Evolutionary conservation across 2,797 vertebrate genomes (phyloP), one percentile per base, ranked within the genome.

Genomic region (Takifugu rubripes): DNA sequence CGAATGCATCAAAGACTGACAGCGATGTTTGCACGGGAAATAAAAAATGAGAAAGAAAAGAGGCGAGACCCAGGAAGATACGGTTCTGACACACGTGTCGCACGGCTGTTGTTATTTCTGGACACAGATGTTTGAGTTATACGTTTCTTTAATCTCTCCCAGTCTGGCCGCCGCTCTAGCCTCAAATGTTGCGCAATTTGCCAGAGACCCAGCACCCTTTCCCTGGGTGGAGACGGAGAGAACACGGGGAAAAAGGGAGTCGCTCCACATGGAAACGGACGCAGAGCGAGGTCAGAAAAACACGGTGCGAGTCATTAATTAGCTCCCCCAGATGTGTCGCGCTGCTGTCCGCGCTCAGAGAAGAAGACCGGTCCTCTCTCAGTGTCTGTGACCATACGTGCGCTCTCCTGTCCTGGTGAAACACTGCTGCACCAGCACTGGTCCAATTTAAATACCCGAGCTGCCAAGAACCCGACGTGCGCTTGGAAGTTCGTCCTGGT

Each of bases 151-250:
- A 62, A 26, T 65, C 40, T 57, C 11, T 60, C 58, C 54, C 49
- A 14, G 11, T 25, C 8, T 49, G 29, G 24, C 59, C 25, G 17
- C 42, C 43, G 17, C 2, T 27, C 45, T 14, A 25, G 54, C 62
- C 46, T 36, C 29, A 11, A 56, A 79, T 85, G 83, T 81, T 83
- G 85, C 78, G 85, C 74, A 84, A 77, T 54, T 62, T 66, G 78
- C 64, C 59, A 83, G 81, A 80, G 83, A 88, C 36, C 36, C 36
- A 64, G 56, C 50, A 50, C 46, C 48, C 67, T 72, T 58, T 67
- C 67, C 52, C 36, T 6, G 52, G 42, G 48, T 36, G 47, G 51
- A 66, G 54, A 76, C 53, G 61, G 59, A 67, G 71, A 46, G 51
- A 79, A 70, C 46, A 21, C 36, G 52, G 1, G 55, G 71, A 40